Evolutionary conservation across 2,797 vertebrate genomes (phyloP), one percentile per base, ranked within the genome.

Genomic region (Emydoidea blandingii): DNA sequence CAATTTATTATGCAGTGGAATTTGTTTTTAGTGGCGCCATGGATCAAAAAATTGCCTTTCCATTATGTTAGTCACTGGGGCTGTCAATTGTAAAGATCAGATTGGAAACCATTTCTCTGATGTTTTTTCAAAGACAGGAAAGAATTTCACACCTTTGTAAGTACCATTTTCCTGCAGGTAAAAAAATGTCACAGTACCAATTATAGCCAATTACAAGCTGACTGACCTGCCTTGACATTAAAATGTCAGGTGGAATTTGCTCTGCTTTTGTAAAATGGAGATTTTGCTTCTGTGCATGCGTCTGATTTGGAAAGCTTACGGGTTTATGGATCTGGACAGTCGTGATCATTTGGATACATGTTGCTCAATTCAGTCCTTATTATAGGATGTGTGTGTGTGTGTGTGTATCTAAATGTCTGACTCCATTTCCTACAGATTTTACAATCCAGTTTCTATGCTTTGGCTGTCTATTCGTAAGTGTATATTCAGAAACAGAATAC

Each of bases 91-190:
- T 18, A 95, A 85, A 88, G 72, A 86, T 79, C 34, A 29, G 29
- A 83, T 78, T 81, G 54, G 94, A 95, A 88, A 41, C 74, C 19
- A 72, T 41, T 72, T 68, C 7, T 82, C n/a, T 37, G 52, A 57
- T 92, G 8, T 10, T 88, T 83, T 87, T 84, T 90, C 74, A 82
- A 90, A 84, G 54, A 29, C 1, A 0, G 31, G n/a, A 87, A 50
- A 88, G 50, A 68, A 86, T 89, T 95, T 95, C 81, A 83, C 85
- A 93, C 54, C 52, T n/a, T 41, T 83, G 34, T 59, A 52, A 83
- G 16, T 86, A 85, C 47, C 52, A 12, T 95, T 95, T 83, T 25
- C 92, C 92, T 95, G 91, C 56, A 86, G 91, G 81, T 96, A 50
- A 89, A 90, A 27, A 47, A n/a, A 83, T 1, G 0, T 94, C 80